Percentiles rank a stretch among this genome's conserved stretches.
These are phyloP conservation scores for Carassius gibelio DNA, from an alignment of 2,113 vertebrate species.

Conservation along the genomic window DNA sequence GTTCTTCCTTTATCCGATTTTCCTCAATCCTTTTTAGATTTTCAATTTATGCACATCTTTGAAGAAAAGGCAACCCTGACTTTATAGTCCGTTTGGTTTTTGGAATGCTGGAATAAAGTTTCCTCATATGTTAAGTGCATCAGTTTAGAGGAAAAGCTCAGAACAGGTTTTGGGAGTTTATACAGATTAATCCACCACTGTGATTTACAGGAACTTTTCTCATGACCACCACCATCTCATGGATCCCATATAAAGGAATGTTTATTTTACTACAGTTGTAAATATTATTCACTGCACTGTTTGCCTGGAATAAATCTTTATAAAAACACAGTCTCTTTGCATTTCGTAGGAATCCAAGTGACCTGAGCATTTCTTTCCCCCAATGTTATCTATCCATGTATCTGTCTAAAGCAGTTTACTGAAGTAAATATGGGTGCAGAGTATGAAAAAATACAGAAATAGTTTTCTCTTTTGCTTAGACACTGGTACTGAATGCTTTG, in stretches of 20 bases:
- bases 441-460: not conserved
- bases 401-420: not conserved
- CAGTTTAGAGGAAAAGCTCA: not conserved
- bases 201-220: slow-evolving; percentile 53
- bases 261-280: slow-evolving; percentile 84
- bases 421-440: not conserved
- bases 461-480: slow-evolving; percentile 66
- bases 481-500: slow-evolving; percentile 76
- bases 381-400: not conserved
- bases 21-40: slow-evolving; percentile 27
- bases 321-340: slow-evolving; percentile 50
- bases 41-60: slow-evolving; percentile 20
- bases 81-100: slow-evolving; percentile 3
- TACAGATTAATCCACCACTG: slow-evolving; percentile 33
- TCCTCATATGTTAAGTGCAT: not conserved
- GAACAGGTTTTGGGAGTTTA: not conserved
- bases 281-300: slow-evolving; percentile 87
- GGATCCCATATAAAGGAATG: slow-evolving; percentile 62
- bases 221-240: slow-evolving; percentile 54
- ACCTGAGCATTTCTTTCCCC: too few species aligned
- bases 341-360: not conserved
- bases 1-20: slow-evolving; percentile 27
- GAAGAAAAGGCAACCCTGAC: not conserved
- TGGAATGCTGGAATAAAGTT: not conserved
- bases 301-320: slow-evolving; percentile 92